phyloP scores from a whole-genome alignment of 2,797 vertebrate species.

The Myotis planiceps region DNA sequence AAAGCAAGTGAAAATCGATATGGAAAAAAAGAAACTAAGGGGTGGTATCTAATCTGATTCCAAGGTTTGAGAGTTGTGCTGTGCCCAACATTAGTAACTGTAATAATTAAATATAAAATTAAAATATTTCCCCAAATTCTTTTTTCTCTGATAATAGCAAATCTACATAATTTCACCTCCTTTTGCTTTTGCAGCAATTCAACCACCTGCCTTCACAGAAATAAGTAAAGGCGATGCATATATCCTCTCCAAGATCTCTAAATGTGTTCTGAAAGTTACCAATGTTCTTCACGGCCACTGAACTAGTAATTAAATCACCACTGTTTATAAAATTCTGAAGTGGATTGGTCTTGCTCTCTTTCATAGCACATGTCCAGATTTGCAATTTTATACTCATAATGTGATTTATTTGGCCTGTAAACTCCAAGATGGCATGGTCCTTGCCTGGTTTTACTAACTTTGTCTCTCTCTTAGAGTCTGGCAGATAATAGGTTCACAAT shows the following conservation, averaged over 20 bases:
- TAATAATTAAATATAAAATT: slow-evolving; percentile 10
- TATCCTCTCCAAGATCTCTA: neutral
- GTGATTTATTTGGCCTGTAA: neutral
- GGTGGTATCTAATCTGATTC: neutral
- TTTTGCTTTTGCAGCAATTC: neutral
- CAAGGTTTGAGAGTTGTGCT: neutral
- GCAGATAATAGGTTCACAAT: neutral
- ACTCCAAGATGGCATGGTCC: neutral
- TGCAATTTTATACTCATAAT: neutral
- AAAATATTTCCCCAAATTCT: neutral
- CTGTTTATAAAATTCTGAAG: neutral
- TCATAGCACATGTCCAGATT: neutral
- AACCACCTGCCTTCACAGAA: neutral
- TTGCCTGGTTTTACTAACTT: neutral
- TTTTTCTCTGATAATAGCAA: neutral
- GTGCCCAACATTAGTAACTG: neutral
- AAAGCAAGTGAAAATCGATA: neutral
- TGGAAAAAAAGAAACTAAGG: neutral
- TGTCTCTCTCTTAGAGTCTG: neutral
- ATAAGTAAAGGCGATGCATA: neutral
- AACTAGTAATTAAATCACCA: neutral
- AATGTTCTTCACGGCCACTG: neutral
- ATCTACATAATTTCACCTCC: neutral
- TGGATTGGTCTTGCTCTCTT: neutral
- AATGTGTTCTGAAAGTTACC: neutral